Percentiles rank a stretch among this genome's conserved stretches.
Evolutionary conservation across 2,113 vertebrate genomes (phyloP).

Genomic region (Ochotona princeps): DNA sequence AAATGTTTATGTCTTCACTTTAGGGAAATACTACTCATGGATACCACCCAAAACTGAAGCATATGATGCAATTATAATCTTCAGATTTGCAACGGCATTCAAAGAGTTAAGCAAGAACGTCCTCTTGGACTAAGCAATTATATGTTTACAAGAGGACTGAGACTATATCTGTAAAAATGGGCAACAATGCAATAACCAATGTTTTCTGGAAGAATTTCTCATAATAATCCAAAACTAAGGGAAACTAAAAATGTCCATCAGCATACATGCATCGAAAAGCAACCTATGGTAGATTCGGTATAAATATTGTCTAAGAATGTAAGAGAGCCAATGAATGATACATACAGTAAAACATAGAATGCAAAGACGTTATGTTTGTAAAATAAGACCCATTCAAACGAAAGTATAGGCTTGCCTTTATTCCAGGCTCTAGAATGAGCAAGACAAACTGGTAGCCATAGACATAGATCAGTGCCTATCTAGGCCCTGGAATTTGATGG

Average conservation of each 20-base stretch:
- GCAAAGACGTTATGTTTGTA: not conserved
- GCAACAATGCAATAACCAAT: not conserved
- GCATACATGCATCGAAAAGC: not conserved
- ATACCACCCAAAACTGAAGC: not conserved
- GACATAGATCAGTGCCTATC: not conserved
- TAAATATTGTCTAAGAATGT: too few species aligned
- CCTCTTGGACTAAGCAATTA: not conserved
- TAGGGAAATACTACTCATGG: not conserved
- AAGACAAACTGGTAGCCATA: not conserved
- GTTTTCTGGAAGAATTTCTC: not conserved
- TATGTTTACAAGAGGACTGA: slow-evolving; percentile 4
- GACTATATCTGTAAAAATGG: not conserved
- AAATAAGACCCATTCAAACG: not conserved
- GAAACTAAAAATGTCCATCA: not conserved
- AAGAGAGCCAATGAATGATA: not conserved
- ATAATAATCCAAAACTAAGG: not conserved
- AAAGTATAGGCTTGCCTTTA: not conserved
- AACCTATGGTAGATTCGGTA: too few species aligned
- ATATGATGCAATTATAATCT: too few species aligned
- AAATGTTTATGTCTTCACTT: not conserved
- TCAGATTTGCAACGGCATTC: not conserved
- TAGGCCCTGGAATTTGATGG: not conserved
- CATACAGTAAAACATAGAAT: not conserved
- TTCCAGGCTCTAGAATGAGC: not conserved
- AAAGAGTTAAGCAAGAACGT: not conserved